Conservation (phyloP, 1,140 invertebrate species). For the Euura lappo region DNA sequence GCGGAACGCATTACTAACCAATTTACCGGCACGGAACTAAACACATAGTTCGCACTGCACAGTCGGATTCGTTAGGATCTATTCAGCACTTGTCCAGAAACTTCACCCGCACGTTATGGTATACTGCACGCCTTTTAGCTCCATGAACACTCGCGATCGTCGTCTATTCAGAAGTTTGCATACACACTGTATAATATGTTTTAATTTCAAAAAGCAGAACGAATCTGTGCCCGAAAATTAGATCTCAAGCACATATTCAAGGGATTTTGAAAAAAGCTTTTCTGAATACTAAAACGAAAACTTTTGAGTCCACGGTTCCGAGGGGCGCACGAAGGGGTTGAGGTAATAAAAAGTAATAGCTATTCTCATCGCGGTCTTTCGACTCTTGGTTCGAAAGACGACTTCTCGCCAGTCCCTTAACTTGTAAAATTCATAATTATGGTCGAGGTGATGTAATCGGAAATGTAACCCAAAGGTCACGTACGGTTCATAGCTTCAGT, state of each 20-base stretch:
- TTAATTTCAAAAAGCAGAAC: no score
- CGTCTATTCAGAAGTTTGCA: no score
- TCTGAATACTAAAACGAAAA: background rate
- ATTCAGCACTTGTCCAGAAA: background rate
- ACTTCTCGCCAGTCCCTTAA: background rate
- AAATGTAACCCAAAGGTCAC: background rate
- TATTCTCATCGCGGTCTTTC: background rate
- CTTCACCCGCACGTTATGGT: background rate
- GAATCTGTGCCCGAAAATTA: no score
- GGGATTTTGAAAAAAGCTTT: no score
- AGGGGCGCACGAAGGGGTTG: background rate
- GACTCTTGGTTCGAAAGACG: background rate
- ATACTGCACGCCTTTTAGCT: no score
- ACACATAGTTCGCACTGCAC: background rate
- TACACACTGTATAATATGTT: no score
- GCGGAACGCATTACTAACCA: background rate
- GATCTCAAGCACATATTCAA: no score
- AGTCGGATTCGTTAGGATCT: background rate
- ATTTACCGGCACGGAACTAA: background rate
- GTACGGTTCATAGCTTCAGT: background rate
- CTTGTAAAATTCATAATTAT: constrained; percentile 17
- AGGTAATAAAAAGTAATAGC: background rate
- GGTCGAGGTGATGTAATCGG: constrained; percentile 14
- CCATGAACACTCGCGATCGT: no score
- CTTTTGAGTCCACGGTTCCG: background rate